Percentiles rank a stretch among this genome's conserved stretches.
These are phyloP conservation scores for Contarinia nasturtii DNA, from an alignment of 1,140 invertebrate genomes.

Conservation along the genomic window DNA sequence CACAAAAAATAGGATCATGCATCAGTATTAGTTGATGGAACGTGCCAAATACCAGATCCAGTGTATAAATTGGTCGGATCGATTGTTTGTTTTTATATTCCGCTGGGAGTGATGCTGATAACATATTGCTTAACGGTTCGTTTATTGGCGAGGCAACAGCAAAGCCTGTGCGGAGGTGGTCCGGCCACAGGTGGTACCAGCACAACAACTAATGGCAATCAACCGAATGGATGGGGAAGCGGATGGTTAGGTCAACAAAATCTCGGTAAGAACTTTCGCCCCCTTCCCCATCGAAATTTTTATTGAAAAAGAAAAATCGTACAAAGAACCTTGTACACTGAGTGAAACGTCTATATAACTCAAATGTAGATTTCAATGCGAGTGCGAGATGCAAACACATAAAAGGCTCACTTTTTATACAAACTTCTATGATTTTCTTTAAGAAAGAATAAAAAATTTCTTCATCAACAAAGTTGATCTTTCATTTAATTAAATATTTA, in stretches of 20 bases:
- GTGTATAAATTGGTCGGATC: conserved; percentile 83
- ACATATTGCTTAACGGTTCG: conserved; percentile 82
- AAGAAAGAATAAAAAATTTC: not conserved
- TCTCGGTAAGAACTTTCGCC: too few species aligned
- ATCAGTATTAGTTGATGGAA: conserved; percentile 56
- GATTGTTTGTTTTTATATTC: conserved; percentile 90
- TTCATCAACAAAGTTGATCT: not conserved
- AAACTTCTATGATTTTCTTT: too few species aligned
- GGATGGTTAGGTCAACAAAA: conserved; percentile 34
- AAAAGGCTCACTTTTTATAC: too few species aligned
- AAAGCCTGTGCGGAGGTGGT: conserved; percentile 36
- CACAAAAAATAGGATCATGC: conserved; percentile 42
- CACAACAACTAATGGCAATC: conserved; percentile 3
- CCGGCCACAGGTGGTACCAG: too few species aligned
- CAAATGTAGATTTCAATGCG: too few species aligned
- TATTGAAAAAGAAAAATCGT: too few species aligned
- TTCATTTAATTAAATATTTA: not conserved
- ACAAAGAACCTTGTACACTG: too few species aligned
- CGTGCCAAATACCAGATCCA: conserved; percentile 71
- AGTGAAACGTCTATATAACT: too few species aligned
- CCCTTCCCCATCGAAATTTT: too few species aligned
- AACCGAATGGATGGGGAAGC: conserved; percentile 29
- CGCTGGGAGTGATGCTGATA: conserved; percentile 80
- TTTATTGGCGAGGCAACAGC: conserved; percentile 54
- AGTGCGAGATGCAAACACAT: too few species aligned